Evolutionary conservation across 2,797 vertebrate species (phyloP).

Genomic region (Micromesistius poutassou): DNA sequence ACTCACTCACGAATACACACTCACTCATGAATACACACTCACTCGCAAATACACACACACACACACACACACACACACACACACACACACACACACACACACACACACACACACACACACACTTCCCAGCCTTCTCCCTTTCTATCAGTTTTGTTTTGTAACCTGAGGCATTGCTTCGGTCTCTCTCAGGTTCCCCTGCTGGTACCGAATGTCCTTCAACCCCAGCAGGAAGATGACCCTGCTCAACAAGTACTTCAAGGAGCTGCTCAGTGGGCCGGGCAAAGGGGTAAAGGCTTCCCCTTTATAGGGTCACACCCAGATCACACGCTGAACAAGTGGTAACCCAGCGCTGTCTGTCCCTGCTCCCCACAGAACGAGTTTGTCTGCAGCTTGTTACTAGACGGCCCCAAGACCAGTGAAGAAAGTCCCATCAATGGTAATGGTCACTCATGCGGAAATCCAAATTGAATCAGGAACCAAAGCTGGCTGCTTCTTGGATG

Average conservation of each 20-base stretch:
- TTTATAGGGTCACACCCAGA: not conserved
- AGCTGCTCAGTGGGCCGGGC: conserved; percentile 77
- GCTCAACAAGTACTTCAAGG: conserved; percentile 80
- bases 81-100: not conserved
- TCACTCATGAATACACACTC: too few relatives aligned
- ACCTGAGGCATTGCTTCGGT: not conserved
- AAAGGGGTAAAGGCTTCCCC: conserved; percentile 58
- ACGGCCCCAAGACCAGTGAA: conserved; percentile 59
- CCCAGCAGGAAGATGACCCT: conserved; percentile 68
- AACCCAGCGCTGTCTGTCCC: not conserved
- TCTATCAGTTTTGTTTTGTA: not conserved
- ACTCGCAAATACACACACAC: not conserved
- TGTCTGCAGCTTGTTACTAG: conserved; percentile 81
- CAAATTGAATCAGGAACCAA: not conserved
- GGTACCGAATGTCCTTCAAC: conserved; percentile 73
- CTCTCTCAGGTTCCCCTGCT: conserved; percentile 77
- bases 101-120: not conserved
- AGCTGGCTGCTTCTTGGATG: not conserved
- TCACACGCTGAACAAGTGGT: not conserved
- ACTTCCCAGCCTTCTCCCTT: not conserved
- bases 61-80: not conserved
- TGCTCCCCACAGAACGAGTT: conserved; percentile 75
- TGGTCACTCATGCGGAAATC: not conserved
- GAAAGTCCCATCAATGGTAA: conserved; percentile 51
- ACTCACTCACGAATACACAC: not conserved